These are phyloP conservation scores for Danionella cerebrum DNA, from an alignment of 2,113 vertebrate genomes.

Conservation along the genomic window DNA sequence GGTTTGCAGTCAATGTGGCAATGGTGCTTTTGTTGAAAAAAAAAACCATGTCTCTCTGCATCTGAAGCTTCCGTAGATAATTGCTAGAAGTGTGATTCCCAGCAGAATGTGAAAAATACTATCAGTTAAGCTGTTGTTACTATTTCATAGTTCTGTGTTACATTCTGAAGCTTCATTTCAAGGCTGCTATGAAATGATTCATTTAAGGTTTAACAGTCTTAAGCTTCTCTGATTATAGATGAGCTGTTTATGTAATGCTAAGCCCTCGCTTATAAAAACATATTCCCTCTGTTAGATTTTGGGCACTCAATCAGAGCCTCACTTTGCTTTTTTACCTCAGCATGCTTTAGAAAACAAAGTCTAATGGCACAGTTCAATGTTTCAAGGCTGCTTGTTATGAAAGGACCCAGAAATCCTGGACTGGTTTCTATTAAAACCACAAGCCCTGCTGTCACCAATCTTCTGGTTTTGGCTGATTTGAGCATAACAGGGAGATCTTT, in stretches of 20 bases:
- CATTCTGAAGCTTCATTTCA: background rate
- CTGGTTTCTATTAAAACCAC: constrained; percentile 30
- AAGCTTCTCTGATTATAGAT: constrained; percentile 57
- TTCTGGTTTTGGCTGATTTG: background rate
- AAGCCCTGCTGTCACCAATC: constrained; percentile 10
- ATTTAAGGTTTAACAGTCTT: constrained; percentile 63
- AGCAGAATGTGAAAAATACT: too few species aligned
- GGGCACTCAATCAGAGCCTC: background rate
- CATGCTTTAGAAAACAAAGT: background rate
- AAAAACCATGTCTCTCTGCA: too few species aligned
- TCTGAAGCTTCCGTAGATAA: too few species aligned
- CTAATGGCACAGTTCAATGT: background rate
- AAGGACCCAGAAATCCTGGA: constrained; percentile 24
- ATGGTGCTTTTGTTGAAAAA: too few species aligned
- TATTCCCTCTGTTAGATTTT: too few species aligned
- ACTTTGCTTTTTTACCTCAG: constrained; percentile 7
- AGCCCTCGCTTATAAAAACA: background rate
- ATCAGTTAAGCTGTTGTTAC: background rate
- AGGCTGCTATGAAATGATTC: background rate
- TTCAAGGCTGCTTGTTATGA: constrained; percentile 26
- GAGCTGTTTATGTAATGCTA: background rate
- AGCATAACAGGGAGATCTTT: constrained; percentile 20
- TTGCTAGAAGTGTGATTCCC: too few species aligned
- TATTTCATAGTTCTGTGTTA: background rate
- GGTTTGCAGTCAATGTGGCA: too few species aligned